These are phyloP conservation scores for Hemicordylus capensis DNA, from an alignment of 2,113 vertebrate species.

Conservation along the genomic window DNA sequence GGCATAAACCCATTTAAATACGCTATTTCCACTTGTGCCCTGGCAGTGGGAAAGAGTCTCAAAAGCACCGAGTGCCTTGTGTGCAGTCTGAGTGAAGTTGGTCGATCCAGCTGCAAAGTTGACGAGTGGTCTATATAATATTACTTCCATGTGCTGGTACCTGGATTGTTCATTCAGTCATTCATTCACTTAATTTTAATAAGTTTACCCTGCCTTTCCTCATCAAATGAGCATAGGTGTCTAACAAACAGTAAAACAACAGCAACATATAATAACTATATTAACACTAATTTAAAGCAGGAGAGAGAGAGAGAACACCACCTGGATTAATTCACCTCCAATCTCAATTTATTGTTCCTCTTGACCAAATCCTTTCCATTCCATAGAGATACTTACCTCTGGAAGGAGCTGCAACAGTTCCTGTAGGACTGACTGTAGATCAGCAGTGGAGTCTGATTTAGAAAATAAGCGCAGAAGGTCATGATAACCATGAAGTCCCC, in stretches of 20 bases:
- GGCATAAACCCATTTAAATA: neutral
- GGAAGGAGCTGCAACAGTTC: constrained; percentile 24
- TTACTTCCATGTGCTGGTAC: neutral
- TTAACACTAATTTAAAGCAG: too few relatives aligned
- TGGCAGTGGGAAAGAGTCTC: neutral
- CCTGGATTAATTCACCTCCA: neutral
- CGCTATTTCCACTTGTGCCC: neutral
- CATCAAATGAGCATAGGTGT: too few relatives aligned
- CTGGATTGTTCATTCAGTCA: too few relatives aligned
- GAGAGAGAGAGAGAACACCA: too few relatives aligned
- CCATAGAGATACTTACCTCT: constrained; percentile 35
- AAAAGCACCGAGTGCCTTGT: neutral
- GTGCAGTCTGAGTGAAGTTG: neutral
- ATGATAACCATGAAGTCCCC: constrained; percentile 70
- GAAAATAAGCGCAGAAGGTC: constrained; percentile 62
- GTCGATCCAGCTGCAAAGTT: neutral
- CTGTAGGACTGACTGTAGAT: neutral
- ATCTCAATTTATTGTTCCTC: neutral
- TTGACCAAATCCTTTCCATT: neutral
- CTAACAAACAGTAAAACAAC: too few relatives aligned
- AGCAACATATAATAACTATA: too few relatives aligned
- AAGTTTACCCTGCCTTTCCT: too few relatives aligned
- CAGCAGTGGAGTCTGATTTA: accelerated
- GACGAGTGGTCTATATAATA: neutral
- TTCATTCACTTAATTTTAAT: too few relatives aligned